Percentiles rank a stretch among this genome's conserved stretches.
phyloP scores from a whole-genome alignment of 2,113 vertebrate species.

The Pongo pygmaeus region DNA sequence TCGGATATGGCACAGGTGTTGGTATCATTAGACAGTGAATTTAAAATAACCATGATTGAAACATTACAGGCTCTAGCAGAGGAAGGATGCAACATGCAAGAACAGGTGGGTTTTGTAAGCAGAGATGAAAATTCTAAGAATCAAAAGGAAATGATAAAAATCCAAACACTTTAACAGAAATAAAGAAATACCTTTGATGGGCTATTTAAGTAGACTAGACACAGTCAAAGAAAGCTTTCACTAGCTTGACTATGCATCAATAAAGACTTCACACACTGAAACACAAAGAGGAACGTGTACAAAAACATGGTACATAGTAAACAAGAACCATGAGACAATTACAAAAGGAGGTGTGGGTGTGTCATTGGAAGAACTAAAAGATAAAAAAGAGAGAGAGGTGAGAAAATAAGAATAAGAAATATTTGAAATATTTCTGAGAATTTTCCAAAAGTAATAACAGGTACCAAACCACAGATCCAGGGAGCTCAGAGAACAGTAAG shows the following conservation, averaged over 20 bases:
- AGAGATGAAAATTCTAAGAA: background rate
- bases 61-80: fast-evolving
- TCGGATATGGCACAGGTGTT: fast-evolving
- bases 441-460: background rate
- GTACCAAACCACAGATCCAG: background rate
- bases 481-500: background rate
- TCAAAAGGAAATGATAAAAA: fast-evolving
- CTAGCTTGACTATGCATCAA: fast-evolving
- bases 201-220: fast-evolving
- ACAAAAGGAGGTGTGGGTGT: fast-evolving
- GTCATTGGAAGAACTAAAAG: background rate
- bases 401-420: background rate
- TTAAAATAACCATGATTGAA: fast-evolving
- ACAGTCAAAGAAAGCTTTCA: fast-evolving
- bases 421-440: background rate
- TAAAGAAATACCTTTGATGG: fast-evolving
- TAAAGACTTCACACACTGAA: background rate
- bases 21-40: fast-evolving
- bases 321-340: fast-evolving
- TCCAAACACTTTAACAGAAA: background rate
- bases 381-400: background rate
- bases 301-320: fast-evolving
- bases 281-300: fast-evolving
- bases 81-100: fast-evolving
- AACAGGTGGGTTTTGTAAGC: background rate